phyloP scores from a whole-genome alignment of 1,140 invertebrate genomes.

The Danaus plexippus region DNA sequence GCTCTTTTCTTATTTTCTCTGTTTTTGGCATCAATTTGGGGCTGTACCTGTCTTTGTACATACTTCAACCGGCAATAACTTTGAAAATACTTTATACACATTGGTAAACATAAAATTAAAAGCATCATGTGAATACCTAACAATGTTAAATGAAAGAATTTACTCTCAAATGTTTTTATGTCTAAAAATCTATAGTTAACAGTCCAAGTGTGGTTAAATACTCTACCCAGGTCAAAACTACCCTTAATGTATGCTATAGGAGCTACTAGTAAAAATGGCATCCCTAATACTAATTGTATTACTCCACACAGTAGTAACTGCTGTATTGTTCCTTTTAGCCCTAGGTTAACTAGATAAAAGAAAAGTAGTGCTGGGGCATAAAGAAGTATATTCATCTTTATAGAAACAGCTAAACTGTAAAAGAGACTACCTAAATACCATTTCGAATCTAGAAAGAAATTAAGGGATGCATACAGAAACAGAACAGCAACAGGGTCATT shows the following conservation, averaged over 20 bases:
- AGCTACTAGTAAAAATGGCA: slow-evolving; percentile 90
- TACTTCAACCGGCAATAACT: slow-evolving; percentile 81
- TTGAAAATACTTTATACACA: slow-evolving; percentile 79
- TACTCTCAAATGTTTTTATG: slow-evolving; percentile 85
- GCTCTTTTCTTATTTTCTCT: slow-evolving; percentile 63
- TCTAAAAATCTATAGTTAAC: slow-evolving; percentile 97
- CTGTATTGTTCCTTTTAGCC: slow-evolving; percentile 77
- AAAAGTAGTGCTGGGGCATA: slow-evolving; percentile 94
- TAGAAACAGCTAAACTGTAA: slow-evolving; percentile 94
- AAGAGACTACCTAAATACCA: slow-evolving; percentile 91
- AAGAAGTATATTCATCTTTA: slow-evolving; percentile 99
- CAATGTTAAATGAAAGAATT: slow-evolving; percentile 88
- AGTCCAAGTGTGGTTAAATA: slow-evolving; percentile 98
- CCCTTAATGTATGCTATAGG: slow-evolving; percentile 88
- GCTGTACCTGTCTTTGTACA: slow-evolving; percentile 73
- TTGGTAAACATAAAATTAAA: slow-evolving; percentile 79
- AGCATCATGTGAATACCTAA: slow-evolving; percentile 81
- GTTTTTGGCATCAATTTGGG: slow-evolving; percentile 73
- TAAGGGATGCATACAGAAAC: slow-evolving; percentile 89
- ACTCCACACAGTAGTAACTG: slow-evolving; percentile 88
- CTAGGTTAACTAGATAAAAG: slow-evolving; percentile 87
- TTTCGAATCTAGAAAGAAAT: slow-evolving; percentile 86
- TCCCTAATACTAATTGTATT: slow-evolving; percentile 83
- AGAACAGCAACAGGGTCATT: slow-evolving; percentile 98
- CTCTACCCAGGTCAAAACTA: slow-evolving; percentile 94